Evolutionary conservation across 2,888 invertebrate species (phyloP).

Genomic region (Megalurothrips usitatus): DNA sequence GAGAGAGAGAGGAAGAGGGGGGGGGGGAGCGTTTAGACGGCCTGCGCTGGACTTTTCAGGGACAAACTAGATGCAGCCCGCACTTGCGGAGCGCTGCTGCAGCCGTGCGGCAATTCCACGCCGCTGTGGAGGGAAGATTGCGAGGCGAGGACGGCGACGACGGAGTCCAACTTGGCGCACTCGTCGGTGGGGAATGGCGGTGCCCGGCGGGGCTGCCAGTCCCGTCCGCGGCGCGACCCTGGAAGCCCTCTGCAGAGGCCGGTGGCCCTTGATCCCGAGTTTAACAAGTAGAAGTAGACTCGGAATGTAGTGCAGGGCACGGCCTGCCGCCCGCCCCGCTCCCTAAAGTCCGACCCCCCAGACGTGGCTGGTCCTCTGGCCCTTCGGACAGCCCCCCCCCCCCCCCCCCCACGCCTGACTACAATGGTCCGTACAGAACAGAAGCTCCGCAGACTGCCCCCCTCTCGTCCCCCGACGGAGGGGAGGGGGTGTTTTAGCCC

Average conservation of each 20-base stretch:
- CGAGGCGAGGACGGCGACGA: no score
- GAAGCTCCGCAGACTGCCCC: neutral
- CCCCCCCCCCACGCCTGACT: neutral
- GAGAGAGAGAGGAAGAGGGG: neutral
- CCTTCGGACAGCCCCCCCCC: neutral
- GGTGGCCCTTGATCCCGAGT: slow-evolving; percentile 5
- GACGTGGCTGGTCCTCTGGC: no score
- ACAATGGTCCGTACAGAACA: neutral
- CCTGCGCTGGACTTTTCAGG: no score
- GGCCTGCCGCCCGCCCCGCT: neutral
- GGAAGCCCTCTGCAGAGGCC: no score
- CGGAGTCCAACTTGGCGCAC: no score
- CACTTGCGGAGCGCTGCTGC: neutral
- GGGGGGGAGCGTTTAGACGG: neutral
- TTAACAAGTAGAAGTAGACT: neutral
- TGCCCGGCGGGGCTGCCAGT: neutral
- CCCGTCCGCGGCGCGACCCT: neutral
- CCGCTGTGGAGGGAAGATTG: no score
- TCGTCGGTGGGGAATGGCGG: neutral
- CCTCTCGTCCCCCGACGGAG: neutral
- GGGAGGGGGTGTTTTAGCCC: neutral
- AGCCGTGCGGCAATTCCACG: no score
- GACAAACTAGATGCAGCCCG: no score
- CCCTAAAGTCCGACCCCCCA: no score
- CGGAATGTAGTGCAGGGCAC: neutral